phyloP scores from a whole-genome alignment of 2,888 invertebrate genomes.

The Himalopsyche kuldschensis region DNA sequence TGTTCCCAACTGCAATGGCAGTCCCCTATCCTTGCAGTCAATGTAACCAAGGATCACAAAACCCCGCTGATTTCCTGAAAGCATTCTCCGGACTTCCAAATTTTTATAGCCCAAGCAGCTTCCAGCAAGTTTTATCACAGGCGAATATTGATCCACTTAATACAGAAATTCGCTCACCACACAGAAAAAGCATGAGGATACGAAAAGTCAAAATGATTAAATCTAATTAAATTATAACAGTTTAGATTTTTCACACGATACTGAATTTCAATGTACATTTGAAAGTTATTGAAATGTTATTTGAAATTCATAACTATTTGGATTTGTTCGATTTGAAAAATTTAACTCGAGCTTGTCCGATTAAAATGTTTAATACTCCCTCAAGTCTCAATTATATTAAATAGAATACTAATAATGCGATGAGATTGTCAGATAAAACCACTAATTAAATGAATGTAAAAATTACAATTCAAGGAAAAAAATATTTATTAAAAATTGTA shows the following conservation, averaged over 20 bases:
- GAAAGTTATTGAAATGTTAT: background rate
- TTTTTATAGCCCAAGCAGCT: conserved; percentile 38
- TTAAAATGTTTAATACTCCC: background rate
- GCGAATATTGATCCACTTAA: conserved; percentile 40
- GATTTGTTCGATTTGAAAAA: conserved; percentile 27
- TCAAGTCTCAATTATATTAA: background rate
- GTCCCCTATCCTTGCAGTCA: conserved; percentile 65
- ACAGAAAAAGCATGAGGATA: conserved; percentile 39
- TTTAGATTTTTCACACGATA: background rate
- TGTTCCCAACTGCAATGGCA: conserved; percentile 63
- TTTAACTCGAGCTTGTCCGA: background rate
- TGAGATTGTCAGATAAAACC: background rate
- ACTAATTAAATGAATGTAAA: background rate
- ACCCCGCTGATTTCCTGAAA: background rate
- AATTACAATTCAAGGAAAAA: background rate
- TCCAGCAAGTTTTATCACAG: conserved; percentile 42
- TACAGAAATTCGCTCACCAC: conserved; percentile 41
- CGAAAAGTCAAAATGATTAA: conserved; percentile 24
- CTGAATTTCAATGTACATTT: conserved; percentile 17
- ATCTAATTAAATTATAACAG: conserved; percentile 6
- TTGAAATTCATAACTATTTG: conserved; percentile 20
- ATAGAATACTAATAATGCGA: background rate
- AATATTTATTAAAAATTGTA: background rate
- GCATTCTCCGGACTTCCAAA: background rate
- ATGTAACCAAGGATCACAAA: conserved; percentile 48